These are phyloP conservation scores for Anabas testudineus DNA, from an alignment of 2,797 vertebrate species.

Conservation along the genomic window DNA sequence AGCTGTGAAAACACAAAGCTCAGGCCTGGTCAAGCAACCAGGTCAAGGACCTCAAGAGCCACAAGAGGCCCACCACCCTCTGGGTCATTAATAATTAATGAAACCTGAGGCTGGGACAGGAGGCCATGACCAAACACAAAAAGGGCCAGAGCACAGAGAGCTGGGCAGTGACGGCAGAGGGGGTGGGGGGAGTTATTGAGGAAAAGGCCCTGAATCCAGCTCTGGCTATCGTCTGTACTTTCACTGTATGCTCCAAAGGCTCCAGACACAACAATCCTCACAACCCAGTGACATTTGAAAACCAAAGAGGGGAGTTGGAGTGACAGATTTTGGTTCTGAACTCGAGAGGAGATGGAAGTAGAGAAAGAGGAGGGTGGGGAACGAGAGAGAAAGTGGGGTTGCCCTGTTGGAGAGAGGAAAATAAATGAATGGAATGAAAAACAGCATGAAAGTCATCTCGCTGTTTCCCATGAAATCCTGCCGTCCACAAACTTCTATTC, in stretches of 20 bases:
- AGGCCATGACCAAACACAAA: constrained; percentile 79
- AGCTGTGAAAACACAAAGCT: constrained; percentile 72
- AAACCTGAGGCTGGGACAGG: constrained; percentile 76
- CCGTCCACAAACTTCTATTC: constrained; percentile 50
- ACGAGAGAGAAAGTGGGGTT: neutral
- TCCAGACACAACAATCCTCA: constrained; percentile 75
- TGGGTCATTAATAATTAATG: constrained; percentile 86
- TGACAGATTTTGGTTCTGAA: constrained; percentile 8
- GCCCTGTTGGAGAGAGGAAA: constrained; percentile 29
- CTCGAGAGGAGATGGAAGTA: constrained; percentile 12
- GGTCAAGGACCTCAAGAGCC: constrained; percentile 78
- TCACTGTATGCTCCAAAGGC: constrained; percentile 66
- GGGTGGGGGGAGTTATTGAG: constrained; percentile 10
- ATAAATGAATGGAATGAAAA: constrained; percentile 52
- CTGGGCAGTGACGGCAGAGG: constrained; percentile 3
- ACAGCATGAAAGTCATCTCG: constrained; percentile 45
- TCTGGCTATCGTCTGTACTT: constrained; percentile 46
- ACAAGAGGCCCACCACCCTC: constrained; percentile 52
- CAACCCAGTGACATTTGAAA: constrained; percentile 47
- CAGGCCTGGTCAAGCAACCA: constrained; percentile 67
- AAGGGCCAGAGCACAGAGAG: constrained; percentile 31
- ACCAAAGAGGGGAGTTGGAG: constrained; percentile 7
- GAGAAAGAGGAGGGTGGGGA: constrained; percentile 6
- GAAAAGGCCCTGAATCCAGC: constrained; percentile 39
- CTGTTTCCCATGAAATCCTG: constrained; percentile 79